These are phyloP conservation scores for Drosophila quadrilineata DNA, from an alignment of 1,140 invertebrate genomes.

Conservation along the genomic window DNA sequence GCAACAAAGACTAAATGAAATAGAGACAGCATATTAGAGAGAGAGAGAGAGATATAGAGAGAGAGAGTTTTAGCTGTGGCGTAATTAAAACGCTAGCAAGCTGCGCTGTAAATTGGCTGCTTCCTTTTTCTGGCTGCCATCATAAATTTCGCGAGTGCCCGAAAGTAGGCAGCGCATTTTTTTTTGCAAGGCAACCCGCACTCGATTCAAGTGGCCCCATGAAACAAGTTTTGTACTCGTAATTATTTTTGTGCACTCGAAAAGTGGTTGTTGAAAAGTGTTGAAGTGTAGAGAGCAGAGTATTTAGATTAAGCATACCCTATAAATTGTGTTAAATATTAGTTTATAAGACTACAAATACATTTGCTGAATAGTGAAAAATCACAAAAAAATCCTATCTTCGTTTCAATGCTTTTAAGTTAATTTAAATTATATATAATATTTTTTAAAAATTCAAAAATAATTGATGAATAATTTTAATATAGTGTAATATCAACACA, in stretches of 20 bases:
- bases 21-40: neutral
- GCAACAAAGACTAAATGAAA: neutral
- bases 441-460: too few species aligned
- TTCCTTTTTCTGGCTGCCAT: constrained; percentile 9
- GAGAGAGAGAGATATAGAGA: constrained; percentile 4
- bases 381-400: too few species aligned
- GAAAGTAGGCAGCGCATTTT: constrained; percentile 43
- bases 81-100: constrained; percentile 65
- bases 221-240: constrained; percentile 35
- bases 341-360: too few species aligned
- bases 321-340: neutral
- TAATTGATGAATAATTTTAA: too few species aligned
- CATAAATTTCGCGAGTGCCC: constrained; percentile 46
- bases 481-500: too few species aligned
- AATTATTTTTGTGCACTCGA: constrained; percentile 58
- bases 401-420: too few species aligned
- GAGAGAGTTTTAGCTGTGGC: constrained; percentile 20
- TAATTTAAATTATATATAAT: too few species aligned
- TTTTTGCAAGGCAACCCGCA: constrained; percentile 16
- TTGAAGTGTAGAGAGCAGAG: constrained; percentile 16
- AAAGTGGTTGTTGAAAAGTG: constrained; percentile 28
- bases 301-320: constrained; percentile 19
- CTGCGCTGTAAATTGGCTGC: constrained; percentile 46
- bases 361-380: too few species aligned
- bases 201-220: constrained; percentile 46